phyloP scores from a whole-genome alignment of 2,888 invertebrate genomes.

The Callyntrura sp. region DNA sequence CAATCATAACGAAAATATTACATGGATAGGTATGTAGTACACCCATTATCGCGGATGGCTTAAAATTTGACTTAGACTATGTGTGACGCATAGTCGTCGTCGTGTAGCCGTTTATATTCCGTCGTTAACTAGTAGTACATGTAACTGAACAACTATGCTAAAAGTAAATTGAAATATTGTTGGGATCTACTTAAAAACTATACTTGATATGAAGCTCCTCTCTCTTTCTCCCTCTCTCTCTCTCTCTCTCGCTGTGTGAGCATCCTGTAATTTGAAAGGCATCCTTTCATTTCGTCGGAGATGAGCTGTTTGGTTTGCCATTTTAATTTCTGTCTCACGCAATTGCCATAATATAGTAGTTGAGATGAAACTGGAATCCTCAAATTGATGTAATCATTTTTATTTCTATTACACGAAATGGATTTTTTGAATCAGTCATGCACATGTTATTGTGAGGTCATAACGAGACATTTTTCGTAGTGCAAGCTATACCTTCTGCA shows the following conservation, averaged over 20 bases:
- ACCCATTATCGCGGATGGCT: background rate
- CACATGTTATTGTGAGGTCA: background rate
- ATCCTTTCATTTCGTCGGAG: background rate
- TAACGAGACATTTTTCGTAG: background rate
- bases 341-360: slow-evolving; percentile 5
- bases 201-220: background rate
- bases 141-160: too few relatives aligned
- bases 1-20: background rate
- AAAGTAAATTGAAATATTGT: background rate
- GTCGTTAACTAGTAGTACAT: too few relatives aligned
- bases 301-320: background rate
- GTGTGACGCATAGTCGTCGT: too few relatives aligned
- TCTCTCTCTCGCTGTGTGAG: background rate
- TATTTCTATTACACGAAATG: background rate
- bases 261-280: slow-evolving; percentile 7
- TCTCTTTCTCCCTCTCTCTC: too few relatives aligned
- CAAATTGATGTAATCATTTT: slow-evolving; percentile 9
- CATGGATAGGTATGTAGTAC: too few relatives aligned
- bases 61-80: background rate
- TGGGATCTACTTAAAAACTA: background rate
- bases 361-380: background rate
- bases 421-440: background rate
- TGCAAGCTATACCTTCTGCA: background rate
- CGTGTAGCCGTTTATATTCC: too few relatives aligned
- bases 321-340: slow-evolving; percentile 53